Evolutionary conservation across 2,797 vertebrate species (phyloP).

Genomic region (Halcyon smyrnensis): DNA sequence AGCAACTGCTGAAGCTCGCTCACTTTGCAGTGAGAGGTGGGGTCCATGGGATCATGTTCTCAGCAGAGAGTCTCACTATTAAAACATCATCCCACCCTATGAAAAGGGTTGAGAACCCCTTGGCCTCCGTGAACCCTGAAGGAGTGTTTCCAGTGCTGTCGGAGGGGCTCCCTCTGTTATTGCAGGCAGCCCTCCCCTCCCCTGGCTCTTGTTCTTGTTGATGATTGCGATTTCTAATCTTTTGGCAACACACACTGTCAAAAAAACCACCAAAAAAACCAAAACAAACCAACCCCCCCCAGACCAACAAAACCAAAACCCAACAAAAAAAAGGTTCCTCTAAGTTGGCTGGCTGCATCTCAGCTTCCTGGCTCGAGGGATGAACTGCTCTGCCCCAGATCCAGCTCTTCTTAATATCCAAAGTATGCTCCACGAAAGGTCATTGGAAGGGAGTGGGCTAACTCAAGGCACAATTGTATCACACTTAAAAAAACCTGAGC

Average conservation of each 20-base stretch:
- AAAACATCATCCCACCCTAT: neutral
- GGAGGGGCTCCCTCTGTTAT: constrained; percentile 44
- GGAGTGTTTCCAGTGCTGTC: neutral
- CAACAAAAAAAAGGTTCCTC: neutral
- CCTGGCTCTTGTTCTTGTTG: neutral
- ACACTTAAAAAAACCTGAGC: neutral
- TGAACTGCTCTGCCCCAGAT: neutral
- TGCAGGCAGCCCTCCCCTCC: constrained; percentile 9
- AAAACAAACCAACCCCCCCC: neutral
- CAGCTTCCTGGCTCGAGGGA: constrained; percentile 30
- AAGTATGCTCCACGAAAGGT: constrained; percentile 11
- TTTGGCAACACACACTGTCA: neutral
- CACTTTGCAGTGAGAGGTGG: constrained; percentile 24
- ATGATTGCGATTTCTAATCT: constrained; percentile 48
- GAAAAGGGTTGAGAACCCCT: neutral
- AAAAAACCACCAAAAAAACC: neutral
- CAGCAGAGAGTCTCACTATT: neutral
- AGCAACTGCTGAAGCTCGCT: neutral
- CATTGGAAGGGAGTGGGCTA: constrained; percentile 10
- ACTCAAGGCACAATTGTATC: neutral
- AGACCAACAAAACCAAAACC: no score
- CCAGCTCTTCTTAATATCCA: neutral
- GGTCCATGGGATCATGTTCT: constrained; percentile 38
- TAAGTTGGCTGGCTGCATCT: constrained; percentile 48
- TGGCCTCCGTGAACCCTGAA: neutral